Evolutionary conservation across 2,888 invertebrate species (phyloP), one percentile per base, ranked within the genome.

Genomic region (Drosophila merina): DNA sequence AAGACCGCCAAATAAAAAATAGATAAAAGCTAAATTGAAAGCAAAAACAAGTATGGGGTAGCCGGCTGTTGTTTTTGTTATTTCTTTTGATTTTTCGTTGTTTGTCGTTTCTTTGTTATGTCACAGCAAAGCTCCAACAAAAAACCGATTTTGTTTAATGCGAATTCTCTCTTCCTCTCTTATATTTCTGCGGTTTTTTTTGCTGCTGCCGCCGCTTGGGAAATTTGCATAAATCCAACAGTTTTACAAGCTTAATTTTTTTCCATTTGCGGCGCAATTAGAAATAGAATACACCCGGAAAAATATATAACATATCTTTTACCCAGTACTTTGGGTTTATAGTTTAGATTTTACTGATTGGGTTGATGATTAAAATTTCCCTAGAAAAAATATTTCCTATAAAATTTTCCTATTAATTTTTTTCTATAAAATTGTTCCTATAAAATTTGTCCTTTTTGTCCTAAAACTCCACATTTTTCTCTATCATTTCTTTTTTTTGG

Each of bases 41-140:
- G 26, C 44, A 57, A 57, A 42, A 58, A 31, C 31, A 30, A 51
- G 38, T 45, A 25, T 33, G 14, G 20, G 14, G 45, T 25, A 31
- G 58, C 59, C 74, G 74, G 74, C 68, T 59, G 51, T 68, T 52
- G 42, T 72, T 74, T 50, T 63, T 71, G 36, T 57, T 55, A 28
- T 54, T 72, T 57, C n/a, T 26, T 26, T n/a, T 9, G 8, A 45
- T 33, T 50, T 48, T 50, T 25, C 20, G 57, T 33, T 67, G 42
- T 71, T 66, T 69, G 59, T 14, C 38, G 12, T 14, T 51, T 66
- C 58, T 42, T 59, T 56, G 74, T 58, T 74, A 74, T 67, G 74
- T 68, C 74, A 67, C 44, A 8, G 36, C 28, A 33, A 20, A 20
- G 36, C 45, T 44, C 28, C 26, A 38, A 10, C 14, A 45, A 38